A percentile compares a stretch with the other conserved stretches of the same genome.
Conservation (phyloP, 2,113 vertebrate genomes). For the Proterorhinus semilunaris region DNA sequence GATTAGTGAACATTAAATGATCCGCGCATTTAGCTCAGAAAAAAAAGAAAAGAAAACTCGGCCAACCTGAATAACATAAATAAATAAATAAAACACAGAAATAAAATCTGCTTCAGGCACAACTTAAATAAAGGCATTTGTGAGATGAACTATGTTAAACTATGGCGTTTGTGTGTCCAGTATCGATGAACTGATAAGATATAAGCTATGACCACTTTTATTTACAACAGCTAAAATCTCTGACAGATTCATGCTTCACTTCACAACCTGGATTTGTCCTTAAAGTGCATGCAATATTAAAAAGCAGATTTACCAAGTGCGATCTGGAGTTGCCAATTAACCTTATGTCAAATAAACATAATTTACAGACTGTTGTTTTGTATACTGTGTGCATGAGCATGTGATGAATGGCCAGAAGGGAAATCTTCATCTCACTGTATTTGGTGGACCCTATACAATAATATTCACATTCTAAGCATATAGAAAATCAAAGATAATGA, state of each 20-base stretch:
- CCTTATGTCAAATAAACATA: constrained; percentile 80
- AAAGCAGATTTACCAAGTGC: constrained; percentile 82
- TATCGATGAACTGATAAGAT: constrained; percentile 67
- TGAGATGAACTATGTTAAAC: constrained; percentile 66
- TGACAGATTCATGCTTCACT: constrained; percentile 94
- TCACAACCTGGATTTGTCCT: constrained; percentile 89
- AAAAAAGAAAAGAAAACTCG: constrained; percentile 52
- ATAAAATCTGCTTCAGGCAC: constrained; percentile 74
- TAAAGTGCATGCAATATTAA: constrained; percentile 99
- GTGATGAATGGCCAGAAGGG: constrained; percentile 82
- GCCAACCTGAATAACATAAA: constrained; percentile 55
- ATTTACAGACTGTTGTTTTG: constrained; percentile 69
- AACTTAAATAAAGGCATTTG: constrained; percentile 81
- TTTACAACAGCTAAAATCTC: constrained; percentile 99
- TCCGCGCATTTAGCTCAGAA: constrained; percentile 71
- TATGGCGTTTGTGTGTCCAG: constrained; percentile 74
- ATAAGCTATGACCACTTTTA: constrained; percentile 92
- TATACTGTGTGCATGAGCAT: constrained; percentile 81
- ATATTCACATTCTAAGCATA: constrained; percentile 89
- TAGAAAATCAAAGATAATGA: constrained; percentile 61
- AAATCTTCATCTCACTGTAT: constrained; percentile 84
- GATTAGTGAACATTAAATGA: constrained; percentile 78
- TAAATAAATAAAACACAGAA: constrained; percentile 62
- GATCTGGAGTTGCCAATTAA: constrained; percentile 84
- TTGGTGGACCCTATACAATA: constrained; percentile 84